phyloP scores from a whole-genome alignment of 2,888 invertebrate genomes.

The Acleris laterana region DNA sequence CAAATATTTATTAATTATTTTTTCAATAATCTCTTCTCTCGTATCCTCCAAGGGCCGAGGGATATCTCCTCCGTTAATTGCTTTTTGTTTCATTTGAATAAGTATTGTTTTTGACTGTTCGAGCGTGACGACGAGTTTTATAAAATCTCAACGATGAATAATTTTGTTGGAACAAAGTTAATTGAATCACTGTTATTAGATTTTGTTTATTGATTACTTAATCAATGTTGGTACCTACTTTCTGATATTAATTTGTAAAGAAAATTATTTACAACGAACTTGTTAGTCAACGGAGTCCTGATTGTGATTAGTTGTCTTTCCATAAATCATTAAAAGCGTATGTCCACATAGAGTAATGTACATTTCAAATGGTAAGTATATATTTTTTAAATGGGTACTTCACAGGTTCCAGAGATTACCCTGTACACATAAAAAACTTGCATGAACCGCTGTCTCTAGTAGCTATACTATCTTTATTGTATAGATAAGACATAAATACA shows the following conservation, averaged over 20 bases:
- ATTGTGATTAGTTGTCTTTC: too few relatives aligned
- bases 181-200: constrained; percentile 66
- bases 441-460: too few relatives aligned
- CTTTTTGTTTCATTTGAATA: constrained; percentile 85
- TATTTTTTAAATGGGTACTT: too few relatives aligned
- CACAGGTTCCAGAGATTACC: too few relatives aligned
- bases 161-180: constrained; percentile 66
- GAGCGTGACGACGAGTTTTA: constrained; percentile 73
- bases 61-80: constrained; percentile 82
- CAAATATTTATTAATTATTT: constrained; percentile 85
- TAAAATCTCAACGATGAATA: constrained; percentile 78
- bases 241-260: constrained; percentile 22
- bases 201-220: constrained; percentile 47
- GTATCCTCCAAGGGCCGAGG: constrained; percentile 78
- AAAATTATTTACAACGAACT: constrained; percentile 6
- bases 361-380: too few relatives aligned
- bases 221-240: constrained; percentile 25
- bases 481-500: too few relatives aligned
- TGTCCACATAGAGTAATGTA: too few relatives aligned
- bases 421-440: too few relatives aligned
- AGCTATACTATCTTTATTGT: too few relatives aligned
- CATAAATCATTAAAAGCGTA: too few relatives aligned
- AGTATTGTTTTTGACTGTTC: constrained; percentile 84
- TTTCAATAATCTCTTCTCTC: constrained; percentile 83
- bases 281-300: background rate